phyloP scores from a whole-genome alignment of 2,797 vertebrate species.

The Ataeniobius toweri region DNA sequence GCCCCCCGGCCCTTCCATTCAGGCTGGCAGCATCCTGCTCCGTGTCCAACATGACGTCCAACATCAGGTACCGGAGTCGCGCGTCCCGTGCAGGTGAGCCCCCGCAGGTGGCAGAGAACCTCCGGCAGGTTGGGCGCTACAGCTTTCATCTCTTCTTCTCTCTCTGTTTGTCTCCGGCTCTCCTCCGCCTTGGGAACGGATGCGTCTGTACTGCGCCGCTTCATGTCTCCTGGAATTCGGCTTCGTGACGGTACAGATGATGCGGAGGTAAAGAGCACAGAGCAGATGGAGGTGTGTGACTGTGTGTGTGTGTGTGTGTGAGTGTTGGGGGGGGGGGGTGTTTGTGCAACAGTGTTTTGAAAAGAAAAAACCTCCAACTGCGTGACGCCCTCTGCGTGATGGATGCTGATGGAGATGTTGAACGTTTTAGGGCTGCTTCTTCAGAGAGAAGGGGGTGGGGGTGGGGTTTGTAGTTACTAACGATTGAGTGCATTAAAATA shows the following conservation, averaged over 20 bases:
- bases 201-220: slow-evolving; percentile 10
- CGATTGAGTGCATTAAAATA: neutral
- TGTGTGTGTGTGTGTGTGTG: neutral
- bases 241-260: slow-evolving; percentile 57
- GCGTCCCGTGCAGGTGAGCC: slow-evolving; percentile 86
- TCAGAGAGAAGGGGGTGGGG: neutral
- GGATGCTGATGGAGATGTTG: neutral
- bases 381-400: neutral
- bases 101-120: neutral
- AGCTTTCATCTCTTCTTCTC: neutral
- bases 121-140: neutral
- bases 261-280: slow-evolving; percentile 61
- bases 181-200: neutral
- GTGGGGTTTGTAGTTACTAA: neutral
- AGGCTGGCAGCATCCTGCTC: slow-evolving; percentile 5
- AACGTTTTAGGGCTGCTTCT: no score
- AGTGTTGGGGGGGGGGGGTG: neutral
- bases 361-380: neutral
- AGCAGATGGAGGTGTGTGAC: neutral
- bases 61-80: slow-evolving; percentile 87
- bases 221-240: slow-evolving; percentile 38
- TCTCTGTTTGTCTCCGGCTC: neutral
- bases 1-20: slow-evolving; percentile 6
- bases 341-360: neutral
- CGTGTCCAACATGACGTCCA: slow-evolving; percentile 81